Evolutionary conservation across 2,113 vertebrate species (phyloP), one percentile per base, ranked within the genome.

Genomic region (Pao palembangensis): DNA sequence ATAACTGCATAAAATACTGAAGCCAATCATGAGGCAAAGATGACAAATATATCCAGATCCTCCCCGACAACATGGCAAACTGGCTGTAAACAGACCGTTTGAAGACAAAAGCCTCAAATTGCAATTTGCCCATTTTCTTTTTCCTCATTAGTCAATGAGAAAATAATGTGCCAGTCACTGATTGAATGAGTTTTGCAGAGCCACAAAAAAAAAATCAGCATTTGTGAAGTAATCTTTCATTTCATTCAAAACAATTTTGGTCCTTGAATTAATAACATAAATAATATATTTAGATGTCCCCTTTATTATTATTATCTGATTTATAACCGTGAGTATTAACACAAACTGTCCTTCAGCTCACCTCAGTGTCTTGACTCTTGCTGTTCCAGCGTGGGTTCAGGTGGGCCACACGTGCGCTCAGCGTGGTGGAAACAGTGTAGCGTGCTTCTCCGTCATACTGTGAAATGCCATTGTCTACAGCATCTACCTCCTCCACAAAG

Each of bases 341-440:
- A 28, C 25, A 28, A 28, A 28, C 44, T 5, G 44, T 47, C 15
- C 44, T 34, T n/a, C 17, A 6, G 31, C 28, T 57, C 60, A 81
- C 82, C 90, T 95, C 90, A 0, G 93, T 93, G 78, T 95, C 93
- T 78, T 94, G 94, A 64, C 86, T 85, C 51, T 88, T 81, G 79
- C 92, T 93, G 63, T 98, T 99, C 97, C 96, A 99, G 68, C 87
- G 83, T 4, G 96, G 95, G 84, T 99, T 99, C 25, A 99, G 91
- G 73, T 89, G 82, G 12, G 87, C 61, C 2, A 99, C 94, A 5
- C 96, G 92, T 69, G 94, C 75, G 1, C 97, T 96, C 76, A 98
- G 90, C 7, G 79, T 93, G 49, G 90, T 92, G 74, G 87, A 93
- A 51, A 98, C 42, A 1, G 87, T 68, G 5, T 97, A 99, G 23